Evolutionary conservation across 2,113 vertebrate species (phyloP).

Genomic region (Ammodytes dubius): DNA sequence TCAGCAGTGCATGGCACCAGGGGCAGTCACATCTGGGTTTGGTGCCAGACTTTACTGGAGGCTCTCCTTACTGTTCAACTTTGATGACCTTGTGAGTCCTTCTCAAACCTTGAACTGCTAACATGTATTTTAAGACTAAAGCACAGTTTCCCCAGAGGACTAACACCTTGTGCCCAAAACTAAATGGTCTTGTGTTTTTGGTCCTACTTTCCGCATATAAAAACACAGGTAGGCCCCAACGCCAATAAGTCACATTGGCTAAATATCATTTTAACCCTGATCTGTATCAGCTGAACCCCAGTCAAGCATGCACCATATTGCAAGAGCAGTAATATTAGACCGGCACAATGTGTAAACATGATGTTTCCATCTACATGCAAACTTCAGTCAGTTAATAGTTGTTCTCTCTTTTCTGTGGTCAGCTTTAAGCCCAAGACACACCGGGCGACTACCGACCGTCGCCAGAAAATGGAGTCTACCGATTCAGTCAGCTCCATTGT

Average conservation of each 20-base stretch:
- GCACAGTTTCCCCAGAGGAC: background rate
- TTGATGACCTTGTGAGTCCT: background rate
- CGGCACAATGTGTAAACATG: background rate
- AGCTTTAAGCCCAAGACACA: background rate
- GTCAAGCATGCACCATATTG: background rate
- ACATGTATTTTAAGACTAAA: background rate
- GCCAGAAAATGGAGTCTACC: too few species aligned
- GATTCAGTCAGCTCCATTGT: too few species aligned
- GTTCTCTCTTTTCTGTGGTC: background rate
- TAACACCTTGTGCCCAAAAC: background rate
- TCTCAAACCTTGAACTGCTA: background rate
- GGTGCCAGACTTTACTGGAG: background rate
- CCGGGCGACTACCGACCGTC: too few species aligned
- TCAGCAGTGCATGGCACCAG: background rate
- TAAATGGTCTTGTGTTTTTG: too few species aligned
- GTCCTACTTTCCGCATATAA: background rate
- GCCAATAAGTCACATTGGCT: too few species aligned
- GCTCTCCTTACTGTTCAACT: background rate
- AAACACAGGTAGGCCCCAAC: too few species aligned
- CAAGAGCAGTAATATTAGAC: background rate
- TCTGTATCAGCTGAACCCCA: background rate
- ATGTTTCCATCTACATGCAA: background rate
- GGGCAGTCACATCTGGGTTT: conserved; percentile 1
- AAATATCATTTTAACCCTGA: background rate
- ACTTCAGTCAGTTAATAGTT: background rate